These are phyloP conservation scores for Pelusios castaneus DNA, from an alignment of 2,113 vertebrate genomes.

Conservation along the genomic window DNA sequence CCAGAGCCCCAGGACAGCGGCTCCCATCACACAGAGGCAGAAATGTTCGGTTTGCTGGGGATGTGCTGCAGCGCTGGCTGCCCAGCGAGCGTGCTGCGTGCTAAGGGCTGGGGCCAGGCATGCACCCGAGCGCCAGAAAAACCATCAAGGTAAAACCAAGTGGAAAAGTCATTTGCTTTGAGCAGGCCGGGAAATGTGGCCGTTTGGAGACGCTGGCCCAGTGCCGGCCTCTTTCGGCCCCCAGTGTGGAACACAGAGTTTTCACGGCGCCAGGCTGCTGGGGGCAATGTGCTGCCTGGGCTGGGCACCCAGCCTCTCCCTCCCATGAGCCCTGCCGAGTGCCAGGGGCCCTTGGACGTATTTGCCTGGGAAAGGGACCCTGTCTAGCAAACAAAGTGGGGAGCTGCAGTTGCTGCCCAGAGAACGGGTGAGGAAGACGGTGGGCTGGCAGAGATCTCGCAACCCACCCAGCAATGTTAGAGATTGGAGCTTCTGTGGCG, in stretches of 20 bases:
- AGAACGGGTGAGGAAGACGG: no score
- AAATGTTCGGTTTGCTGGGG: background rate
- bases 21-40: background rate
- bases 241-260: background rate
- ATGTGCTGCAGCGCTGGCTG: background rate
- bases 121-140: background rate
- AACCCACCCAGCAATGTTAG: no score
- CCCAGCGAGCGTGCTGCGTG: rapidly evolving
- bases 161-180: background rate
- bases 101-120: background rate
- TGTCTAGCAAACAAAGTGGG: background rate
- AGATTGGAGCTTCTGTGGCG: background rate
- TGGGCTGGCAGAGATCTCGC: no score
- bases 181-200: background rate
- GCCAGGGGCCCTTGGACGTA: no score
- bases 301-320: no score
- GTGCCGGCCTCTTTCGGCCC: no score
- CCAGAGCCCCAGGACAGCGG: background rate
- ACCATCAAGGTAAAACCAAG: background rate
- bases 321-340: background rate
- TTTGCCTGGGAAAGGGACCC: background rate
- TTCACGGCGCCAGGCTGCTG: background rate
- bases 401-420: background rate
- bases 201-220: no score
- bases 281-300: background rate